phyloP scores from a whole-genome alignment of 2,888 invertebrate genomes.

The Lucinisca nassula region DNA sequence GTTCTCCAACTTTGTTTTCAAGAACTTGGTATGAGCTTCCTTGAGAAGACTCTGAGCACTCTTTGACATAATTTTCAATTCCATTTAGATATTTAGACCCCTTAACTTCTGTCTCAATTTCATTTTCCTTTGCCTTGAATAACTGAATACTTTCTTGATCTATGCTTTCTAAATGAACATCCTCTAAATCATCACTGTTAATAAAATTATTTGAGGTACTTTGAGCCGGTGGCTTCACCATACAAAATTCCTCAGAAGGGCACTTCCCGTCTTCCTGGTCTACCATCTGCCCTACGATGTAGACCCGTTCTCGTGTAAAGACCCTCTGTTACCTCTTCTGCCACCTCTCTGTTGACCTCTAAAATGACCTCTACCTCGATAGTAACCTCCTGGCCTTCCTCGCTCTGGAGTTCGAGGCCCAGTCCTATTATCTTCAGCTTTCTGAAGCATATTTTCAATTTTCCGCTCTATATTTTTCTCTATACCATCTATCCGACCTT shows the following conservation, averaged over 20 bases:
- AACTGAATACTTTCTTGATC: too few species aligned
- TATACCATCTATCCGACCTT: neutral
- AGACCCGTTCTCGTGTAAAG: neutral
- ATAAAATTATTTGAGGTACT: neutral
- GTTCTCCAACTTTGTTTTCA: too few species aligned
- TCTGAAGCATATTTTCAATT: neutral
- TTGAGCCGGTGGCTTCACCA: neutral
- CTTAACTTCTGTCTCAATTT: too few species aligned
- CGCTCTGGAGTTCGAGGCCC: neutral
- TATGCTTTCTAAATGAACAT: too few species aligned
- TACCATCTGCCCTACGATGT: neutral
- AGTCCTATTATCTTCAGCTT: neutral
- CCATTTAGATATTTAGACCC: too few species aligned
- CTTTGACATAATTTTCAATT: too few species aligned
- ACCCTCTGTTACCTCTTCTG: neutral
- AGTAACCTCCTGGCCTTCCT: neutral
- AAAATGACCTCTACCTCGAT: neutral
- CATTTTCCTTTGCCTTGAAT: too few species aligned
- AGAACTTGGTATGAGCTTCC: too few species aligned
- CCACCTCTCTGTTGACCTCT: neutral
- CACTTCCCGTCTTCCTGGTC: neutral
- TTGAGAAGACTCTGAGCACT: too few species aligned
- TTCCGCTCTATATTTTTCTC: neutral
- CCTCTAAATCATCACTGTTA: too few species aligned
- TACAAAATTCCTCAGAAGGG: neutral